Percentiles rank a stretch among this genome's conserved stretches.
phyloP scores from a whole-genome alignment of 2,113 vertebrate genomes.

The Eclectus roratus region DNA sequence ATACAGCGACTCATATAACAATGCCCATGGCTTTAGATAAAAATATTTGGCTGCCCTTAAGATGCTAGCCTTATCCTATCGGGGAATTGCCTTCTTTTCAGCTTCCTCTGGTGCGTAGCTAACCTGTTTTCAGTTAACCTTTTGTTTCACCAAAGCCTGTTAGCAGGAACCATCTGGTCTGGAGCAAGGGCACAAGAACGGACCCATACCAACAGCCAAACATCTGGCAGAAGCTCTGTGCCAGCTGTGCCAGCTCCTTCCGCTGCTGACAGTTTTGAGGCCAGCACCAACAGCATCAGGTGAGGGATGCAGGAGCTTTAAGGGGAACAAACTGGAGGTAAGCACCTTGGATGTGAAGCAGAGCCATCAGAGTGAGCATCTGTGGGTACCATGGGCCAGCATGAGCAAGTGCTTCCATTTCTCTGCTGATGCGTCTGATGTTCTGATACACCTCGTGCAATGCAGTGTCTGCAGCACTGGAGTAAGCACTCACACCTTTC shows the following conservation, averaged over 20 bases:
- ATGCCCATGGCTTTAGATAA: neutral
- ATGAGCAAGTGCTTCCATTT: neutral
- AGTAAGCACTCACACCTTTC: neutral
- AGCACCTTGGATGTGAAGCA: neutral
- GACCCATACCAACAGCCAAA: neutral
- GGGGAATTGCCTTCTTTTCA: neutral
- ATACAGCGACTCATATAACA: fast-evolving
- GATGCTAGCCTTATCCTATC: neutral
- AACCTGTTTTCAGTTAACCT: neutral
- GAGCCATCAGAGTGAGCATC: fast-evolving
- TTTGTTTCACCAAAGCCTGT: neutral
- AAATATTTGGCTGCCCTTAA: neutral
- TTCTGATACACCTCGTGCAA: neutral
- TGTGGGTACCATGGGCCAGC: neutral
- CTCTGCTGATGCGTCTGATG: neutral
- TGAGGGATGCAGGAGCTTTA: neutral
- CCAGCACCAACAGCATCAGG: neutral
- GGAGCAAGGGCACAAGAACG: neutral
- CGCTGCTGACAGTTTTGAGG: neutral
- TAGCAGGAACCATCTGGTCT: neutral
- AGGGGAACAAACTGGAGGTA: neutral
- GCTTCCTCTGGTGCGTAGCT: neutral
- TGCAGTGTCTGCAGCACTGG: fast-evolving
- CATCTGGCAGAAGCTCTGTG: neutral
- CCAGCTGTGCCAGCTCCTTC: neutral